Conservation (phyloP, 2,797 vertebrate species). For the Podarcis lilfordi region DNA sequence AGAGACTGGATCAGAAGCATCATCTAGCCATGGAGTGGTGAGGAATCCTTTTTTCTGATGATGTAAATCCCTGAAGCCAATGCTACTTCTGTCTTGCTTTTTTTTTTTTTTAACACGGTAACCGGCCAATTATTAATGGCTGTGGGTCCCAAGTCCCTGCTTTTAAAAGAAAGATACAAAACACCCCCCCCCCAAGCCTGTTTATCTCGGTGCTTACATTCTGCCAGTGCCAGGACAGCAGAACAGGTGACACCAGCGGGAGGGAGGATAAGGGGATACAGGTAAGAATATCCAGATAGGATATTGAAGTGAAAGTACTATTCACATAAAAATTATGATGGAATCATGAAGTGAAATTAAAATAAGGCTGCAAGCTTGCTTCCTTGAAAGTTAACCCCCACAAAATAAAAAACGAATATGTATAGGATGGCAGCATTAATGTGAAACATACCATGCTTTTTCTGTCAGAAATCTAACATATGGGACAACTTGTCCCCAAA, state of each 20-base stretch:
- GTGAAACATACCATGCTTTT: background rate
- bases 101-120: background rate
- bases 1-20: background rate
- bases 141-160: slow-evolving; percentile 2
- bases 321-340: background rate
- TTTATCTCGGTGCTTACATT: no score
- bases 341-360: background rate
- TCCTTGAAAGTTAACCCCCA: background rate
- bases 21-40: background rate
- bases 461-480: background rate
- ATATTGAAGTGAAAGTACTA: no score
- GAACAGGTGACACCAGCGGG: no score
- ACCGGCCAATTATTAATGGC: background rate
- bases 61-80: no score
- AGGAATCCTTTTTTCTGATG: no score
- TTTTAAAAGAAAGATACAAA: slow-evolving; percentile 27
- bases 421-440: background rate
- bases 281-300: no score
- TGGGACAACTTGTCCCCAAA: background rate
- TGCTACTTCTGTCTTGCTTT: background rate
- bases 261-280: no score
- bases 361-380: background rate
- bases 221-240: no score
- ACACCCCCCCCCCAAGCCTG: background rate
- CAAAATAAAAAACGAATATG: background rate